Evolutionary conservation across 2,797 vertebrate species (phyloP).

Genomic region (Spinus pinus): DNA sequence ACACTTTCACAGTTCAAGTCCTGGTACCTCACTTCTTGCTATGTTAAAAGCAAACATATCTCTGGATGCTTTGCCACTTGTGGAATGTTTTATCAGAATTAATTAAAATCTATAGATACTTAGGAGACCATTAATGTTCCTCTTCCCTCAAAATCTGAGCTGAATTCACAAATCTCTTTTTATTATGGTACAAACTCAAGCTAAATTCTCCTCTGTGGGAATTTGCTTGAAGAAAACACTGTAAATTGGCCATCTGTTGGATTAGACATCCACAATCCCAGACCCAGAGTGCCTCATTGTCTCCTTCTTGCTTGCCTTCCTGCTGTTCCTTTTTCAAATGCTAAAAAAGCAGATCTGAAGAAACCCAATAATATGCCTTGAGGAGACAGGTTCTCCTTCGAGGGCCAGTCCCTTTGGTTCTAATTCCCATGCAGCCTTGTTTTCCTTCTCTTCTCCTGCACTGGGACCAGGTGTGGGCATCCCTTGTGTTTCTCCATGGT

Average conservation of each 20-base stretch:
- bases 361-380: background rate
- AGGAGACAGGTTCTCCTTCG: background rate
- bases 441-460: background rate
- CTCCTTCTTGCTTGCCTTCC: rapidly evolving
- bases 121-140: background rate
- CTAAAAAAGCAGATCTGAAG: background rate
- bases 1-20: background rate
- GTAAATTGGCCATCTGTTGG: background rate
- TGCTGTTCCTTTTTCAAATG: background rate
- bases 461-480: background rate
- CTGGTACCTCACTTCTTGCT: background rate
- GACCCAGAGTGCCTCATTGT: background rate
- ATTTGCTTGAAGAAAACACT: background rate
- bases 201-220: background rate
- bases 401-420: background rate
- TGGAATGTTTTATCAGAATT: background rate
- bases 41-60: background rate
- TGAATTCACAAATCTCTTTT: background rate
- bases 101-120: background rate
- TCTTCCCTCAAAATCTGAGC: background rate
- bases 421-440: background rate
- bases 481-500: background rate
- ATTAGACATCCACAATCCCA: background rate
- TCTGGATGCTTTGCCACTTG: background rate
- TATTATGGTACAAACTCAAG: background rate